These are phyloP conservation scores for Creontiades dilutus DNA, from an alignment of 2,888 invertebrate species.

Conservation along the genomic window DNA sequence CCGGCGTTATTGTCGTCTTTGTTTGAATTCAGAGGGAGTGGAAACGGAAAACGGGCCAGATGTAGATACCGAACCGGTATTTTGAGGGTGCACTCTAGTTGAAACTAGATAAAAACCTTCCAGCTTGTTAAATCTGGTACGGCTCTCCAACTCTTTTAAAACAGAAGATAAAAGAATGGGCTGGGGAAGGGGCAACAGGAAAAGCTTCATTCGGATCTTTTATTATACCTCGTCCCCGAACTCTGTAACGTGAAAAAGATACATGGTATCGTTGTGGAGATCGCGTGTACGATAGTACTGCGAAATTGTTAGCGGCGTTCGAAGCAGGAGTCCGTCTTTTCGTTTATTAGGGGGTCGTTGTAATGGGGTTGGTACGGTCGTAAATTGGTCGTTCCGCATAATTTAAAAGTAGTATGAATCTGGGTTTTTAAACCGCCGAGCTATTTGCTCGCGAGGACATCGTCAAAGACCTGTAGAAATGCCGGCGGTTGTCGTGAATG, in stretches of 20 bases:
- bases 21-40: background rate
- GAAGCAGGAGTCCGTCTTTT: too few species aligned
- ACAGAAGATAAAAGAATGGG: background rate
- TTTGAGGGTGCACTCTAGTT: slow-evolving; percentile 36
- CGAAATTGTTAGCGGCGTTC: background rate
- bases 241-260: background rate
- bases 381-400: too few species aligned
- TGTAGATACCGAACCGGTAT: background rate
- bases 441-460: too few species aligned
- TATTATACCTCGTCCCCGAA: background rate
- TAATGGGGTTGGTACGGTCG: too few species aligned
- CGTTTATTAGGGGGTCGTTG: too few species aligned
- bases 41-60: background rate
- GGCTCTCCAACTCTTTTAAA: background rate
- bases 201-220: background rate
- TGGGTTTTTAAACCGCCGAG: too few species aligned
- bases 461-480: too few species aligned
- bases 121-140: slow-evolving; percentile 28
- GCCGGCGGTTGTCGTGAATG: too few species aligned
- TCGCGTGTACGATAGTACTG: background rate
- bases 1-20: background rate
- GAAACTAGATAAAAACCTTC: slow-evolving; percentile 38
- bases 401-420: too few species aligned
- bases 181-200: background rate
- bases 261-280: background rate